These are phyloP conservation scores for Caerostris darwini DNA, from an alignment of 1,140 invertebrate genomes.

Conservation along the genomic window DNA sequence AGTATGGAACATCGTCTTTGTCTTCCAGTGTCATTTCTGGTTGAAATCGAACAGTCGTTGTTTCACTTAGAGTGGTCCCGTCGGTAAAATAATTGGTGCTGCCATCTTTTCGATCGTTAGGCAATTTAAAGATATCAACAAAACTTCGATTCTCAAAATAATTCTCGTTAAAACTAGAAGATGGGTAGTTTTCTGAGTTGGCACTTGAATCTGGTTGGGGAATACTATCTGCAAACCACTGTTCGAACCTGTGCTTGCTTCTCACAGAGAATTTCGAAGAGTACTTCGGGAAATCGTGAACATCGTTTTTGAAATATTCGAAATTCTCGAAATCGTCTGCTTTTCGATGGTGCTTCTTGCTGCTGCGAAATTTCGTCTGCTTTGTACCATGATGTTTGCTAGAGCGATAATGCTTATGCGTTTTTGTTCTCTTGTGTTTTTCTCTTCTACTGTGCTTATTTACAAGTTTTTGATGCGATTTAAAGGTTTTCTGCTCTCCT, in stretches of 20 bases:
- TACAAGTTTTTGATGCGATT: slow-evolving; percentile 43
- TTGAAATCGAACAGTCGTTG: not conserved
- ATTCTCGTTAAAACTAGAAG: not conserved
- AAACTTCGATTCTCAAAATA: not conserved
- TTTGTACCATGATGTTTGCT: not conserved
- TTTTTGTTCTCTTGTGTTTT: not conserved
- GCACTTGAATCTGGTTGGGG: slow-evolving; percentile 36
- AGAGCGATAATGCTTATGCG: slow-evolving; percentile 1
- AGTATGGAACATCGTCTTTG: slow-evolving; percentile 70
- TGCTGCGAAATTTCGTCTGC: not conserved
- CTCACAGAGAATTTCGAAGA: slow-evolving; percentile 44
- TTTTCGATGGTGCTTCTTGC: not conserved
- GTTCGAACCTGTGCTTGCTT: slow-evolving; percentile 11
- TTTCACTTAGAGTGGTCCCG: not conserved
- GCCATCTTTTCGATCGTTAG: not conserved
- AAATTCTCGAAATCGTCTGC: not conserved
- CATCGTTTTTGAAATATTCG: slow-evolving; percentile 16
- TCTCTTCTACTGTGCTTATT: slow-evolving; percentile 23
- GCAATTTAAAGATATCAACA: not conserved
- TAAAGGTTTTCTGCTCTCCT: not conserved
- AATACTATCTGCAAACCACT: not conserved
- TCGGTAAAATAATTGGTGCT: not conserved
- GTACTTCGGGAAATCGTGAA: not conserved
- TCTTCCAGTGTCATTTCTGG: slow-evolving; percentile 45
- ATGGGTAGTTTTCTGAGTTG: slow-evolving; percentile 27